These are phyloP conservation scores for Eospalax fontanierii DNA, from an alignment of 2,797 vertebrate species.

Conservation along the genomic window DNA sequence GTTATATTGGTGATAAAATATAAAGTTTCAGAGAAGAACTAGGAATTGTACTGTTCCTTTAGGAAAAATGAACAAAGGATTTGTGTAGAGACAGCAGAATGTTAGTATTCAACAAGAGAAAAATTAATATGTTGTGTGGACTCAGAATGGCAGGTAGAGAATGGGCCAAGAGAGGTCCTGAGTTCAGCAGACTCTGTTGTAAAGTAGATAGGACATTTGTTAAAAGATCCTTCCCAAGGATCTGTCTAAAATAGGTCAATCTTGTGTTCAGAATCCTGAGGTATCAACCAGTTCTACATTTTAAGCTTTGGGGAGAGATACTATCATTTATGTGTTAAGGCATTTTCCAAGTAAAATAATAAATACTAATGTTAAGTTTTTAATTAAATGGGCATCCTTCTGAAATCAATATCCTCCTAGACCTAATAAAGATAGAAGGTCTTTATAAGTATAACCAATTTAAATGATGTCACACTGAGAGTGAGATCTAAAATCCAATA, in stretches of 20 bases:
- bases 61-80: neutral
- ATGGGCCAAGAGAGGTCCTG: neutral
- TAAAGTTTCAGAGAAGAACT: conserved; percentile 19
- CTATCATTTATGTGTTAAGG: neutral
- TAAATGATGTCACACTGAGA: neutral
- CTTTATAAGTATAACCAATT: neutral
- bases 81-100: neutral
- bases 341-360: neutral
- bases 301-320: neutral
- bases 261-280: neutral
- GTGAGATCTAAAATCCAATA: neutral
- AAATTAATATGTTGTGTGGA: neutral
- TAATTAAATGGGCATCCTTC: neutral
- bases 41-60: neutral
- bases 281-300: neutral
- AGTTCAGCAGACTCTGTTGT: neutral
- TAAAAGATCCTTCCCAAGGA: neutral
- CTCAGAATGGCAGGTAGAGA: neutral
- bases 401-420: neutral
- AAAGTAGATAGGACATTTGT: neutral
- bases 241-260: neutral
- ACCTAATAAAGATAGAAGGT: neutral
- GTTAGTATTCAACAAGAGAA: neutral
- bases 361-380: neutral
- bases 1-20: neutral